phyloP scores from a whole-genome alignment of 2,113 vertebrate genomes.

The Isichthys henryi region DNA sequence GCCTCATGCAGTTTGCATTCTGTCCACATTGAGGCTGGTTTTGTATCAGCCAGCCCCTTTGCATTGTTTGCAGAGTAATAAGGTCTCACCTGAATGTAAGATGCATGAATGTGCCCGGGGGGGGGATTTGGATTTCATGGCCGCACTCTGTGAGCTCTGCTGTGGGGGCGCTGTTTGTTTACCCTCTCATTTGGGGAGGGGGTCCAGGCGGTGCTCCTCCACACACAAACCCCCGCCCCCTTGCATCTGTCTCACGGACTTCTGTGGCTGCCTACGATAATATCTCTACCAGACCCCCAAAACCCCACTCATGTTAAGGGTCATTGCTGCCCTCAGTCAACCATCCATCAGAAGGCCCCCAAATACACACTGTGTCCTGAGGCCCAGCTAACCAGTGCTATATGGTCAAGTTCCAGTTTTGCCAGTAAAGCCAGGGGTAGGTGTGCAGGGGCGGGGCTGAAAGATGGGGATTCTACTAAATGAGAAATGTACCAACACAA shows the following conservation, averaged over 20 bases:
- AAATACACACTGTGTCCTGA: background rate
- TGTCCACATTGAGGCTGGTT: background rate
- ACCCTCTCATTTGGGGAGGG: background rate
- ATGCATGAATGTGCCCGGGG: too few species aligned
- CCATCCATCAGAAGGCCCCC: background rate
- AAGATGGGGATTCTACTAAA: background rate
- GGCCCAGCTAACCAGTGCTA: background rate
- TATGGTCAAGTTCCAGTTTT: background rate
- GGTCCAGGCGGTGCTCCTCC: background rate
- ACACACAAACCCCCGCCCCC: background rate
- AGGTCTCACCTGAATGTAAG: background rate
- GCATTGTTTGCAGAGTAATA: background rate
- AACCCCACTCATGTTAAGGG: background rate
- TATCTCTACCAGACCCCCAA: background rate
- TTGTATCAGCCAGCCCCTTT: background rate
- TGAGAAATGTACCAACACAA: background rate
- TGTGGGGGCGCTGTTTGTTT: background rate
- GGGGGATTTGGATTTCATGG: background rate
- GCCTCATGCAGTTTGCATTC: background rate
- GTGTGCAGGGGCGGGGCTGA: background rate
- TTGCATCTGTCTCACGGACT: background rate
- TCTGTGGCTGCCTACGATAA: background rate
- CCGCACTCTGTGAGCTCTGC: background rate
- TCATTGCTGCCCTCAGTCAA: background rate
- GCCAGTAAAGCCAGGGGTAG: background rate